phyloP scores from a whole-genome alignment of 2,113 vertebrate species.

The Notechis scutatus region DNA sequence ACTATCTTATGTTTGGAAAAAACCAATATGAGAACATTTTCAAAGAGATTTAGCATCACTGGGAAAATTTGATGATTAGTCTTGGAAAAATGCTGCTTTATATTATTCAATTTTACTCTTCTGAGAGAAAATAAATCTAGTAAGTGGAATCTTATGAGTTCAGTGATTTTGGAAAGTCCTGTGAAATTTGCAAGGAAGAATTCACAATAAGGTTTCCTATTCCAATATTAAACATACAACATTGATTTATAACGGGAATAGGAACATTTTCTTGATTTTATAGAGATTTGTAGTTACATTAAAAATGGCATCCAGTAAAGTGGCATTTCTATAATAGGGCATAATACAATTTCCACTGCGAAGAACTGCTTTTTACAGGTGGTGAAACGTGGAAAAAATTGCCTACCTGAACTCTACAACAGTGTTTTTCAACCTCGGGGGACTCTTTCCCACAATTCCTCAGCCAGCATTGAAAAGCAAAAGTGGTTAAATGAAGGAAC shows the following conservation, averaged over 20 bases:
- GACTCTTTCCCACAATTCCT: background rate
- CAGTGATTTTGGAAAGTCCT: background rate
- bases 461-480: background rate
- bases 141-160: background rate
- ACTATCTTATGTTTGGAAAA: background rate
- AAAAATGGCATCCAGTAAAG: background rate
- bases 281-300: background rate
- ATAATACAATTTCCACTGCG: background rate
- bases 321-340: background rate
- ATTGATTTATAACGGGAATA: background rate
- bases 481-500: conserved; percentile 9
- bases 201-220: background rate
- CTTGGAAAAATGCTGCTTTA: background rate
- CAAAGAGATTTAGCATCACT: background rate
- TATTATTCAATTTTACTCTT: background rate
- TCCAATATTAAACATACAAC: background rate
- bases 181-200: background rate
- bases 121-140: background rate
- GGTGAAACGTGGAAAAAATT: background rate
- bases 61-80: background rate
- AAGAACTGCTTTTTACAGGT: background rate
- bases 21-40: background rate
- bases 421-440: background rate
- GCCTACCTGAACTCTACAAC: background rate
- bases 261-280: background rate